phyloP scores from a whole-genome alignment of 1,140 invertebrate genomes.

The Phortica variegata region DNA sequence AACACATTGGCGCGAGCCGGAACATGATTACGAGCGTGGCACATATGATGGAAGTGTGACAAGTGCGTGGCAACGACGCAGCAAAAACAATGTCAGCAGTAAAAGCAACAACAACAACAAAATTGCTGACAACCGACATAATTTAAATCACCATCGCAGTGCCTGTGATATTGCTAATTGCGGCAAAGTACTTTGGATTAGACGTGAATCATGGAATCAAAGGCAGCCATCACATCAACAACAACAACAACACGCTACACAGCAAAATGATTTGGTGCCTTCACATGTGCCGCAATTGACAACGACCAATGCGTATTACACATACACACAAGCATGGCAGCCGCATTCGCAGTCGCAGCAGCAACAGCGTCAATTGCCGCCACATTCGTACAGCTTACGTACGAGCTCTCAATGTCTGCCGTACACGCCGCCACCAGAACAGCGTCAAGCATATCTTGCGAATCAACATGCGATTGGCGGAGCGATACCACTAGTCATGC shows the following conservation, averaged over 20 bases:
- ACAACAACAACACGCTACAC: not conserved
- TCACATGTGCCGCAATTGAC: too few relatives aligned
- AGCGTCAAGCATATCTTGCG: slow-evolving; percentile 41
- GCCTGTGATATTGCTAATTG: slow-evolving; percentile 48
- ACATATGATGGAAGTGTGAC: slow-evolving; percentile 23
- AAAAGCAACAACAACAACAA: slow-evolving; percentile 8
- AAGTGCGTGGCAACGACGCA: not conserved
- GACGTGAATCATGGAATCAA: slow-evolving; percentile 9
- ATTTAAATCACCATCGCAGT: slow-evolving; percentile 21
- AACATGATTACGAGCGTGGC: slow-evolving; percentile 2
- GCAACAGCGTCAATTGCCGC: not conserved
- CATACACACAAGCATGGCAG: slow-evolving; percentile 15
- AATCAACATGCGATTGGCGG: slow-evolving; percentile 46
- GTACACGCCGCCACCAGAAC: slow-evolving; percentile 39
- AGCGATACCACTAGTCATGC: slow-evolving; percentile 42
- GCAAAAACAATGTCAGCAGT: not conserved
- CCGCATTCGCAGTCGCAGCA: slow-evolving; percentile 18
- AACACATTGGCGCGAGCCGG: slow-evolving; percentile 10
- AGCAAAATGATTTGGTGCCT: too few relatives aligned
- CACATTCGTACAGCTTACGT: slow-evolving; percentile 11
- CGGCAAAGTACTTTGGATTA: slow-evolving; percentile 49
- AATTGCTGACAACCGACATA: not conserved
- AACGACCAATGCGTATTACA: slow-evolving; percentile 11
- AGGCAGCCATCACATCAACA: not conserved
- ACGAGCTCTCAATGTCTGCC: slow-evolving; percentile 42